Evolutionary conservation across 2,888 invertebrate genomes (phyloP).

Genomic region (Sphecodes monilicornis): DNA sequence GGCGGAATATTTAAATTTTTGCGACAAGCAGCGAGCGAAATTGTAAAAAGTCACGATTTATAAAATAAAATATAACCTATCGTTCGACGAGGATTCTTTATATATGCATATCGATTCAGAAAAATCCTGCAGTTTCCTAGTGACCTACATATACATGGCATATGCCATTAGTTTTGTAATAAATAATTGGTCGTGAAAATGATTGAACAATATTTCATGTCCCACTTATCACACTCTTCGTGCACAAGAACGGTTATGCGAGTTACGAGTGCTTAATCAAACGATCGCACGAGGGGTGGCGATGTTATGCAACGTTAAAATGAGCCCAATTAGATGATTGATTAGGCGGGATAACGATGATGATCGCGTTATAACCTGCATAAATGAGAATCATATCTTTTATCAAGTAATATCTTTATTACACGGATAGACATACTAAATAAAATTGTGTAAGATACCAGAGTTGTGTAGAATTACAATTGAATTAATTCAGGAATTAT

Average conservation of each 20-base stretch:
- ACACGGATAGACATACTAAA: not conserved
- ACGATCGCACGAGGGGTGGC: constrained; percentile 34
- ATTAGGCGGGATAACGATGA: constrained; percentile 11
- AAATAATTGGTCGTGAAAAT: not conserved
- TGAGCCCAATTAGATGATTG: constrained; percentile 28
- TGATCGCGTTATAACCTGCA: constrained; percentile 8
- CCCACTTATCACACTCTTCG: not conserved
- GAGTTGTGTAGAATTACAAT: too few species aligned
- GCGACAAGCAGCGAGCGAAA: not conserved
- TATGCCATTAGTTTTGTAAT: not conserved
- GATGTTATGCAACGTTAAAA: constrained; percentile 42
- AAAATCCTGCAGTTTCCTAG: not conserved
- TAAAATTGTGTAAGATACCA: not conserved
- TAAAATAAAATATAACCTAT: not conserved
- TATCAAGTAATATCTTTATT: not conserved
- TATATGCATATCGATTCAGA: not conserved
- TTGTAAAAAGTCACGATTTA: not conserved
- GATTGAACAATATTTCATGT: too few species aligned
- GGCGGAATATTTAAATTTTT: constrained; percentile 10
- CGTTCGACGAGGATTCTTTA: not conserved
- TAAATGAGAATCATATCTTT: not conserved
- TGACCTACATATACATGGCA: not conserved
- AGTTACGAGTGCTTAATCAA: constrained; percentile 42
- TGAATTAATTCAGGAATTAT: too few species aligned
- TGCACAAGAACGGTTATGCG: not conserved